A percentile compares a stretch with the other conserved stretches of the same genome.
Evolutionary conservation across 2,888 invertebrate genomes (phyloP).

Genomic region (Gerris lacustris): DNA sequence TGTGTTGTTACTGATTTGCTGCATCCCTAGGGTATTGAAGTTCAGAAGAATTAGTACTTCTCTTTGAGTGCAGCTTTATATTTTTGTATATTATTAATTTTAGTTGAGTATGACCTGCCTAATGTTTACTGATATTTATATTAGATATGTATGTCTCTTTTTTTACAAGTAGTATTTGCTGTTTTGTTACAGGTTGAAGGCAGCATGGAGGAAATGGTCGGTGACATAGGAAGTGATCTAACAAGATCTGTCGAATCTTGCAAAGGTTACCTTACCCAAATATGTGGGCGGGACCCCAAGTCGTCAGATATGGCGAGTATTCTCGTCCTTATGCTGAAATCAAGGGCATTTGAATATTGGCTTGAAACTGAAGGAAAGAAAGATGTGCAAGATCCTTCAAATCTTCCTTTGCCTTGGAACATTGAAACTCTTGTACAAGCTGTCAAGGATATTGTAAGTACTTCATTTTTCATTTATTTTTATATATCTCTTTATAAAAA

Average conservation of each 20-base stretch:
- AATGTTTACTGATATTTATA: too few species aligned
- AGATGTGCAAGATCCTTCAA: conserved; percentile 25
- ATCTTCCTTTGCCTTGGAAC: conserved; percentile 53
- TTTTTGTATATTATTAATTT: neutral
- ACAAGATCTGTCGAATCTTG: conserved; percentile 79
- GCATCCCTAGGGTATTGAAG: too few species aligned
- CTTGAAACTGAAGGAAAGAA: conserved; percentile 41
- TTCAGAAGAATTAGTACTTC: neutral
- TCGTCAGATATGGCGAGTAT: conserved; percentile 74
- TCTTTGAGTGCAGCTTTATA: neutral
- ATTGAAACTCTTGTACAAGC: conserved; percentile 85
- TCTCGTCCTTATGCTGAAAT: conserved; percentile 74
- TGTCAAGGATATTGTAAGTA: conserved; percentile 67
- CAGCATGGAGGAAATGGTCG: conserved; percentile 73
- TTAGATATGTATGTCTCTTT: too few species aligned
- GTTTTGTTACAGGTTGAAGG: conserved; percentile 45
- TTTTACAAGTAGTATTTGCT: neutral
- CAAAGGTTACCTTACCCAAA: conserved; percentile 66
- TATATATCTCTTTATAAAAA: neutral
- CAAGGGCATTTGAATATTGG: conserved; percentile 48
- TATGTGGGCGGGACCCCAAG: conserved; percentile 69
- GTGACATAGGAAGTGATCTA: conserved; percentile 84
- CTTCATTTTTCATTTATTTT: neutral
- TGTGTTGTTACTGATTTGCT: too few species aligned
- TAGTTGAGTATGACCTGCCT: too few species aligned